Conservation (phyloP, 1,140 invertebrate species). For the Nomia melanderi region DNA sequence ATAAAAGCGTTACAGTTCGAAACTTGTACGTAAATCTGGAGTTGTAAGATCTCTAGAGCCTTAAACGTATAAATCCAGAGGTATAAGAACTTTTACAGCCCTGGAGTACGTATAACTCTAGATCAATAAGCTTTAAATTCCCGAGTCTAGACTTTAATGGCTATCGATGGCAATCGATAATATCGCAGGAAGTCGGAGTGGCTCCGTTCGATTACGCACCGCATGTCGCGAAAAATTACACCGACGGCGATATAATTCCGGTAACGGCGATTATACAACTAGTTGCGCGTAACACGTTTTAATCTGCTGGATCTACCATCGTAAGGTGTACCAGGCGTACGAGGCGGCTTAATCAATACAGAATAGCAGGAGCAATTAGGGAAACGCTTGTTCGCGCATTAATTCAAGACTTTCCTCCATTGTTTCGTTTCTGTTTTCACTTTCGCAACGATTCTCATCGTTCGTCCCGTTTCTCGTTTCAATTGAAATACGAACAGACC, state of each 20-base stretch:
- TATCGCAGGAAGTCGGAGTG: background rate
- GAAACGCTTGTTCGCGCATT: background rate
- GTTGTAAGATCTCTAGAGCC: too few relatives aligned
- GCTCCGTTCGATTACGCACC: background rate
- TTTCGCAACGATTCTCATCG: background rate
- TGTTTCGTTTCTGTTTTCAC: conserved; percentile 27
- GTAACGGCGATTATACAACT: conserved; percentile 19
- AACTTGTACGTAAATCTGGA: too few relatives aligned
- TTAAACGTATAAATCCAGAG: too few relatives aligned
- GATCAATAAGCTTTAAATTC: too few relatives aligned
- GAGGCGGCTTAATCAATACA: background rate
- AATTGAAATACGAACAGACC: background rate
- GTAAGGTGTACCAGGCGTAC: too few relatives aligned
- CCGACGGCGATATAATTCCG: background rate
- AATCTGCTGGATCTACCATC: background rate
- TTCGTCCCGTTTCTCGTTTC: background rate
- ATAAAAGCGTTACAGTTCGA: too few relatives aligned
- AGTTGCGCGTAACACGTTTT: background rate
- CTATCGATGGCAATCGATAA: background rate
- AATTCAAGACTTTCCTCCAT: conserved; percentile 14
- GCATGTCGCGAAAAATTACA: background rate
- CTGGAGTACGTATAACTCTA: too few relatives aligned
- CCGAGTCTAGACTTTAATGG: too few relatives aligned
- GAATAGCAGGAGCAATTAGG: background rate
- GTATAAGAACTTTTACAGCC: too few relatives aligned